Base-by-base conservation (phyloP, 1,140 invertebrate genomes). In the Monochamus saltuarius region DNA sequence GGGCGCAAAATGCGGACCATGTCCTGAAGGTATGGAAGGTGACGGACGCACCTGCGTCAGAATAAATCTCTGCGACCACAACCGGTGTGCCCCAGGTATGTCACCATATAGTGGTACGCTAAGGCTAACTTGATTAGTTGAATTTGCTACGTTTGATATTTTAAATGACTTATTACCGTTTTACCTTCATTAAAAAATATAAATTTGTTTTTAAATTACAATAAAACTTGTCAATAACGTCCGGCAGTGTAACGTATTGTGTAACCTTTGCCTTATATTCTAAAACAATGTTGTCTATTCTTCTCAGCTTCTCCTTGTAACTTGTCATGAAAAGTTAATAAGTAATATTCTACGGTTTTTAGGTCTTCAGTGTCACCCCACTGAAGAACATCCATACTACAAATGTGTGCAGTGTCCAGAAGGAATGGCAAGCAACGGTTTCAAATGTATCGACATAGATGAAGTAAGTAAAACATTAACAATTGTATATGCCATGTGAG, bases 361-460 rank as follows among this genome's bases (percentile, higher is more conserved):
- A 67, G 65, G 64, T 37, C 17, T 36, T n/a, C 7, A 83, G 16
- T 96, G 93, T 73, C 74, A 78, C 6, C 81, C 85, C n/a, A 81
- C 74, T 0, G 78, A 84, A 2, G 78, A 78, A 13, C 81, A 84
- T 6, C 92, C 92, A 0, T 92, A 85, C 73, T 95, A 87, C 69
- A 80, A 85, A 42, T 95, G 93, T 70, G 87, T 88, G 45, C 72
- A 81, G 0, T 96, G 93, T 74, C 87, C 89, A 0, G 74, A 77
- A 57, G 94, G 95, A 7, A 89, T 85, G 56, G 85, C 87, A n/a
- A 91, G 92, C 64, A 93, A 96, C 72, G 94, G 95, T n/a, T 85
- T 85, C 0, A 73, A 78, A 8, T 95, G 93, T 69, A 73, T 79
- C 13, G 91, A 94, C 71, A 78, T 94, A 29, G 88, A 95, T 72